Evolutionary conservation across 1,140 invertebrate genomes (phyloP).

Genomic region (honey bee (Apis mellifera)): DNA sequence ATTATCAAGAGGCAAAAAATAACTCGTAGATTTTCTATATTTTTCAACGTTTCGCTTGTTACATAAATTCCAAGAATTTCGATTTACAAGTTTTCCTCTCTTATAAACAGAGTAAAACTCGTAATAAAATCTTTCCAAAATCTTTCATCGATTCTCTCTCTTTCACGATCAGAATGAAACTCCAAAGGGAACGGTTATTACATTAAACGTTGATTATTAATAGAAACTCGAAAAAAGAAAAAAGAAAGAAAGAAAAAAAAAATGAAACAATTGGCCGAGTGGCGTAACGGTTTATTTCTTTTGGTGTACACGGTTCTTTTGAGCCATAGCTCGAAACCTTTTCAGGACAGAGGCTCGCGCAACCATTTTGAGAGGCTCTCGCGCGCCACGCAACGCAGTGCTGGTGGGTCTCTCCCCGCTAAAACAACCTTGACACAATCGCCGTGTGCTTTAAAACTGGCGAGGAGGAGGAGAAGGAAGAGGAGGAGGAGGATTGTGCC

Average conservation of each 20-base stretch:
- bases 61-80: no score
- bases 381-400: slow-evolving; percentile 52
- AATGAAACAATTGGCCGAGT: slow-evolving; percentile 16
- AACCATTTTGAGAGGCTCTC: slow-evolving; percentile 68
- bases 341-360: slow-evolving; percentile 45
- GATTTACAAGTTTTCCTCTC: no score
- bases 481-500: slow-evolving; percentile 41
- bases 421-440: slow-evolving; percentile 72
- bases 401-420: slow-evolving; percentile 46
- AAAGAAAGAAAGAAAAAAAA: slow-evolving; percentile 6
- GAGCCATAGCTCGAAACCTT: slow-evolving; percentile 38
- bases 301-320: slow-evolving; percentile 36
- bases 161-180: no score
- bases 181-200: no score
- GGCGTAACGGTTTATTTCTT: slow-evolving; percentile 23
- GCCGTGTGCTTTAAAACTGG: slow-evolving; percentile 47
- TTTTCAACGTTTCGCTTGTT: no score
- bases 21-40: no score
- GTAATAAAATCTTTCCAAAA: no score
- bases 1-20: background rate
- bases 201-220: no score
- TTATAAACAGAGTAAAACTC: no score
- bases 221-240: no score
- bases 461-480: slow-evolving; percentile 28
- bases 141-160: no score